These are phyloP conservation scores for Sebastolobus alascanus DNA, from an alignment of 2,797 vertebrate species.

Conservation along the genomic window DNA sequence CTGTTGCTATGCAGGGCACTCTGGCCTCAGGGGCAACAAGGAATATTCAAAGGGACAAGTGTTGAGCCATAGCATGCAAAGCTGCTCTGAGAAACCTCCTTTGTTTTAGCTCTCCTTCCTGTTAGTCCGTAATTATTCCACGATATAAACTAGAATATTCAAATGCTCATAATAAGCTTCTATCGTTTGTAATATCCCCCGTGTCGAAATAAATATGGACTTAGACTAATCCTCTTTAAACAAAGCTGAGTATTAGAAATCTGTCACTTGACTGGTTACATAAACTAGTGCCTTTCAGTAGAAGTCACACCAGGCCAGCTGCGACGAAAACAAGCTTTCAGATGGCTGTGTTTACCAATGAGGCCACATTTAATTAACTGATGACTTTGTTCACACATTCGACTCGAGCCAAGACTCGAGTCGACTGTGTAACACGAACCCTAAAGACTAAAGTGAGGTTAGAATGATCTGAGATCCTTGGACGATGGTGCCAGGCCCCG, in stretches of 20 bases:
- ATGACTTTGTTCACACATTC: conserved; percentile 53
- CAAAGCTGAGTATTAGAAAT: conserved; percentile 53
- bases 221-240: conserved; percentile 63
- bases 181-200: conserved; percentile 4
- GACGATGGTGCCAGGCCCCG: conserved; percentile 66
- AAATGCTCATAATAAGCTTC: conserved; percentile 36
- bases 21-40: not conserved
- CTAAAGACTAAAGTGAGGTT: conserved; percentile 67
- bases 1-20: conserved; percentile 6
- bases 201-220: conserved; percentile 57
- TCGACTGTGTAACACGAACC: conserved; percentile 71
- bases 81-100: not conserved
- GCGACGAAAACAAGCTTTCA: conserved; percentile 15
- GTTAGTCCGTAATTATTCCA: conserved; percentile 1
- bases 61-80: not conserved
- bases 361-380: conserved; percentile 43
- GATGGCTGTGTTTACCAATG: conserved; percentile 9
- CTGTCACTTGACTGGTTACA: conserved; percentile 57
- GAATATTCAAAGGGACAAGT: conserved; percentile 12
- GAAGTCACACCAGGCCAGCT: conserved; percentile 50
- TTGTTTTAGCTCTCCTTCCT: conserved; percentile 3
- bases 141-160: conserved; percentile 30
- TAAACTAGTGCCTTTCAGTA: conserved; percentile 40
- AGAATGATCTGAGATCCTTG: conserved; percentile 67
- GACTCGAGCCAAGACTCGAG: conserved; percentile 69